phyloP scores from a whole-genome alignment of 2,888 invertebrate genomes.

The Lithosia quadra region DNA sequence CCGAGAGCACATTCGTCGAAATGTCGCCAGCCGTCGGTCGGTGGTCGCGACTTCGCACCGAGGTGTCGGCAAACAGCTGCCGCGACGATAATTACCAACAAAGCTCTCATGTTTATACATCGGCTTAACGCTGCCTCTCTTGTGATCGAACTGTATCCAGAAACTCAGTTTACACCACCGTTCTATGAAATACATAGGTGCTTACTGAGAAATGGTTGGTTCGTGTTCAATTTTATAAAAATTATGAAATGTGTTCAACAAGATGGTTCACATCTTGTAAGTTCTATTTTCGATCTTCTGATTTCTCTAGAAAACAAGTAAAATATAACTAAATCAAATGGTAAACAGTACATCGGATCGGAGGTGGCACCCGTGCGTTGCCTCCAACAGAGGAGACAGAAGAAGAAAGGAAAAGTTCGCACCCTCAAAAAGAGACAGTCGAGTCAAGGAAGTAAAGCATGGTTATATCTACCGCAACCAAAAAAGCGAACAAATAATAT shows the following conservation, averaged over 20 bases:
- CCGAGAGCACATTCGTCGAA: slow-evolving; percentile 77
- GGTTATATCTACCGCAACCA: no score
- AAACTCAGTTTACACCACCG: slow-evolving; percentile 57
- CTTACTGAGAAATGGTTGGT: slow-evolving; percentile 49
- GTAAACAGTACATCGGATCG: no score
- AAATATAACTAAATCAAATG: no score
- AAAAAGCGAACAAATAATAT: no score
- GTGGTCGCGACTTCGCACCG: slow-evolving; percentile 86
- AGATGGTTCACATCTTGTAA: background rate
- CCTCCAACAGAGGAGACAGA: no score
- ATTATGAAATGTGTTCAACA: background rate
- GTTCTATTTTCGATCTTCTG: no score
- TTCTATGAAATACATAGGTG: slow-evolving; percentile 48
- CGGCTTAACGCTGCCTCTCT: slow-evolving; percentile 70
- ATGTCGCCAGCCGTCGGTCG: slow-evolving; percentile 75
- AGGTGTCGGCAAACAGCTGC: slow-evolving; percentile 83
- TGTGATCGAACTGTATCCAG: slow-evolving; percentile 60
- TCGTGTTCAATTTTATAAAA: slow-evolving; percentile 12
- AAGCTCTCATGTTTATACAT: slow-evolving; percentile 74
- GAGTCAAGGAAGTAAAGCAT: no score
- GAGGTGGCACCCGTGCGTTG: no score
- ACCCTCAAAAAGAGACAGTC: no score
- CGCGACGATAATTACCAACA: slow-evolving; percentile 82
- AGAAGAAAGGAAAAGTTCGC: no score
- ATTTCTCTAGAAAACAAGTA: no score